Evolutionary conservation across 2,113 vertebrate species (phyloP).

Genomic region (Podocnemis expansa): DNA sequence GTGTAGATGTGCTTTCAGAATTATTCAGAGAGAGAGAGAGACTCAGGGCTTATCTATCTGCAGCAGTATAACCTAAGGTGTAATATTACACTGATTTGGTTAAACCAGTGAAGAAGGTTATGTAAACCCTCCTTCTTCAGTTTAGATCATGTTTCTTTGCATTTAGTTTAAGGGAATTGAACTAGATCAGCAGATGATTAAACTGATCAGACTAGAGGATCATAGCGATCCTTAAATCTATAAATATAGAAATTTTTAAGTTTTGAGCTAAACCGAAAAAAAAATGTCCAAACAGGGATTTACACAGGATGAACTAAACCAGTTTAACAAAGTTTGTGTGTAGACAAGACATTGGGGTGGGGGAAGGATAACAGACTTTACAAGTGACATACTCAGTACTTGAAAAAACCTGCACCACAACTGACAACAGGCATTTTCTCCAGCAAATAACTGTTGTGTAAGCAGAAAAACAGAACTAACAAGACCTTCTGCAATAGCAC

Average conservation of each 20-base stretch:
- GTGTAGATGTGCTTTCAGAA: neutral
- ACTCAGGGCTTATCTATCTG: neutral
- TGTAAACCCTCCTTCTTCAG: neutral
- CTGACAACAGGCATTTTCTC: neutral
- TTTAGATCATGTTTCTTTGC: neutral
- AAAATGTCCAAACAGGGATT: neutral
- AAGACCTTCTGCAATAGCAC: neutral
- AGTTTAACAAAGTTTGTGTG: neutral
- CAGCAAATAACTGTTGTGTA: neutral
- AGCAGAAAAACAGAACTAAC: neutral
- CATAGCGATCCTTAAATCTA: neutral
- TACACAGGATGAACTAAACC: neutral
- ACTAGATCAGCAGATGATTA: neutral
- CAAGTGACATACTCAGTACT: neutral
- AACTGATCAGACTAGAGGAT: neutral
- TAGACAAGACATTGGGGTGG: neutral
- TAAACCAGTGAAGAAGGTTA: neutral
- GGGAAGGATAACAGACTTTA: neutral
- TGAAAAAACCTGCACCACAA: neutral
- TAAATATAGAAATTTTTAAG: neutral
- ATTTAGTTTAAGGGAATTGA: neutral
- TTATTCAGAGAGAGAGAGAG: neutral
- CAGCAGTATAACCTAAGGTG: neutral
- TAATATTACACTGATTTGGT: too few species aligned
- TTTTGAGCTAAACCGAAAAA: neutral